Percentiles rank a stretch among this genome's conserved stretches.
These are phyloP conservation scores for Lasioglossum lativentre DNA, from an alignment of 2,888 invertebrate species.

Conservation along the genomic window DNA sequence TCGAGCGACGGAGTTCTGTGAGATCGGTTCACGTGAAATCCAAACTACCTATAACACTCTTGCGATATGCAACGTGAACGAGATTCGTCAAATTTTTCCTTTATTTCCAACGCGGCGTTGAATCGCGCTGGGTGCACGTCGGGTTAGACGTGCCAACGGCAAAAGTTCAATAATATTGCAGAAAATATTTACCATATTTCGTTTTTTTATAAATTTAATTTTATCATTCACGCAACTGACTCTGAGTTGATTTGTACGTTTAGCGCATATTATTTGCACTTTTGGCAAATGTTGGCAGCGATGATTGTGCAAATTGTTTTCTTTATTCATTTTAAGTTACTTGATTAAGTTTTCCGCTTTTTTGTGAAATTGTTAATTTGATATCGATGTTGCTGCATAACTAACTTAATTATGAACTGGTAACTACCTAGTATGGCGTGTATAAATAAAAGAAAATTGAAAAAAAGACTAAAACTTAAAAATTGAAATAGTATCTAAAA, in stretches of 20 bases:
- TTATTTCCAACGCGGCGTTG: neutral
- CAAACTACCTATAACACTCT: slow-evolving; percentile 2
- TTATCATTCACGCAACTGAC: neutral
- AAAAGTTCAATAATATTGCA: neutral
- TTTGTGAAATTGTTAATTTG: too few species aligned
- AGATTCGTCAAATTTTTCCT: neutral
- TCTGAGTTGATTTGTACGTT: neutral
- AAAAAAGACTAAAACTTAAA: too few species aligned
- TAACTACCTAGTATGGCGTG: too few species aligned
- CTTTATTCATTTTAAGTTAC: neutral
- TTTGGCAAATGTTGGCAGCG: too few species aligned
- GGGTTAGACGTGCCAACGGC: neutral
- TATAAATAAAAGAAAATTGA: too few species aligned
- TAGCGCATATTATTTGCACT: neutral
- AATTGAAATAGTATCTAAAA: too few species aligned
- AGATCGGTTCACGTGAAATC: neutral
- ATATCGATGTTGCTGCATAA: too few species aligned
- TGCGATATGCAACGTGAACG: neutral
- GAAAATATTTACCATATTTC: neutral
- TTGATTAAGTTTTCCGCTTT: too few species aligned
- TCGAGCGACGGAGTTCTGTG: neutral
- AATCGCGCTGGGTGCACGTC: neutral
- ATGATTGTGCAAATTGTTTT: neutral
- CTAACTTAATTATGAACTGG: too few species aligned
- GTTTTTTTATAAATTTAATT: neutral